Evolutionary conservation across 2,888 invertebrate genomes (phyloP).

Genomic region (Sinentomon sp.): DNA sequence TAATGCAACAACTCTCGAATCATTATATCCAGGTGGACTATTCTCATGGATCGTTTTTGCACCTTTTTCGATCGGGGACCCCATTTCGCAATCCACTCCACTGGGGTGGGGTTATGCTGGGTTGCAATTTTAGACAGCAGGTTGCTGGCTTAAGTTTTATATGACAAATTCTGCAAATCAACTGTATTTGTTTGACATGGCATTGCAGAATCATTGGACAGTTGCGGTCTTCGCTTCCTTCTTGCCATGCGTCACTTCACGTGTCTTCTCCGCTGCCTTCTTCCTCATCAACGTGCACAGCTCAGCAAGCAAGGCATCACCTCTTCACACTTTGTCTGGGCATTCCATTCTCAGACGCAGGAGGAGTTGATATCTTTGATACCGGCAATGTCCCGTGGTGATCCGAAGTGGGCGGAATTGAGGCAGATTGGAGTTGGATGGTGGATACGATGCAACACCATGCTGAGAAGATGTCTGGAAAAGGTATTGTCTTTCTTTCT

Average conservation of each 20-base stretch:
- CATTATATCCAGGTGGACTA: no score
- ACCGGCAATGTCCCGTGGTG: constrained; percentile 59
- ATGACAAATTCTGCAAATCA: no score
- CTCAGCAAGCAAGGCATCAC: constrained; percentile 65
- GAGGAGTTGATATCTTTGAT: constrained; percentile 72
- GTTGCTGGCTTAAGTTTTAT: no score
- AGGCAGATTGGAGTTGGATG: constrained; percentile 79
- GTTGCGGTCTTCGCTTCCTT: constrained; percentile 84
- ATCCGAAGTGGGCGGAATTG: constrained; percentile 65
- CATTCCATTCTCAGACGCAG: constrained; percentile 92
- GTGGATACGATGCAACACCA: constrained; percentile 70
- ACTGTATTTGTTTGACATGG: no score
- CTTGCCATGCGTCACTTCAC: constrained; percentile 94
- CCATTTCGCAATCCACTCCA: no score
- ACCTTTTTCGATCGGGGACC: no score
- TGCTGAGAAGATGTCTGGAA: constrained; percentile 60
- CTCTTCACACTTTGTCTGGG: constrained; percentile 87
- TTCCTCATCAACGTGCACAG: constrained; percentile 56
- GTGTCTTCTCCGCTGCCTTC: constrained; percentile 74
- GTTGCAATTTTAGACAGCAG: no score
- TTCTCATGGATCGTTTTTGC: no score
- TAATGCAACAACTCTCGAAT: no score
- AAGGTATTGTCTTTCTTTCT: constrained; percentile 25
- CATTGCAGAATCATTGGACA: constrained; percentile 52
- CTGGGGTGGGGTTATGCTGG: no score